Percentiles rank a stretch among this genome's conserved stretches.
Conservation (phyloP, 2,888 invertebrate species). For the Copidosoma aretas region DNA sequence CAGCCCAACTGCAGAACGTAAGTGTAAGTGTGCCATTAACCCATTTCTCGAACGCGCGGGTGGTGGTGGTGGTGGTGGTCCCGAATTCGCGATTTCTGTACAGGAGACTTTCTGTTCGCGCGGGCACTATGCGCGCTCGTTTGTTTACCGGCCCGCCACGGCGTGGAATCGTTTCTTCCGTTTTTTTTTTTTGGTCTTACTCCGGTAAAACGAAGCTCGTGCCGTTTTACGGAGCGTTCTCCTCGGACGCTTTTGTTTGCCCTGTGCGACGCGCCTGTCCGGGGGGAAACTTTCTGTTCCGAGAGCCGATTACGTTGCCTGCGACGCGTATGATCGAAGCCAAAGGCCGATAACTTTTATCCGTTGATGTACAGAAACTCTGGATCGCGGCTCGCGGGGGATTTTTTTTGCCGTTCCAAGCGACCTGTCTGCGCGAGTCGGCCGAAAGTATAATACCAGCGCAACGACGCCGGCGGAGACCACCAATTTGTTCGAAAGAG, state of each 20-base stretch:
- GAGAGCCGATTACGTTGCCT: neutral
- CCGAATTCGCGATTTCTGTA: no score
- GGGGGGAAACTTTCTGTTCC: neutral
- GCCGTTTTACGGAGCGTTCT: neutral
- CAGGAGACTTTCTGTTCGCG: no score
- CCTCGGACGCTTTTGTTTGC: neutral
- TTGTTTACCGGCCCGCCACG: neutral
- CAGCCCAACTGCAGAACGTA: neutral
- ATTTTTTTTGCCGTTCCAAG: no score
- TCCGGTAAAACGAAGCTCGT: neutral
- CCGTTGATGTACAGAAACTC: no score
- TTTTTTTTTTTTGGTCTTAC: neutral
- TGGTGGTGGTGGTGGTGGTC: neutral
- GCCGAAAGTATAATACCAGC: no score
- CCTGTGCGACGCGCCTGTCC: neutral
- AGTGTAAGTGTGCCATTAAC: slow-evolving; percentile 47
- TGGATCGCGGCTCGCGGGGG: no score
- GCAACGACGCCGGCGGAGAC: no score
- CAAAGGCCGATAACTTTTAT: no score
- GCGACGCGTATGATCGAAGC: no score
- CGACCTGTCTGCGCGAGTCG: no score
- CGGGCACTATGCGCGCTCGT: no score
- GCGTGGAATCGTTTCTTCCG: neutral
- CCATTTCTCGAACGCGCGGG: slow-evolving; percentile 30
- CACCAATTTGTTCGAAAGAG: no score